Base-by-base conservation (phyloP, 2,797 vertebrate species). In the Poeciliopsis turneri region DNA sequence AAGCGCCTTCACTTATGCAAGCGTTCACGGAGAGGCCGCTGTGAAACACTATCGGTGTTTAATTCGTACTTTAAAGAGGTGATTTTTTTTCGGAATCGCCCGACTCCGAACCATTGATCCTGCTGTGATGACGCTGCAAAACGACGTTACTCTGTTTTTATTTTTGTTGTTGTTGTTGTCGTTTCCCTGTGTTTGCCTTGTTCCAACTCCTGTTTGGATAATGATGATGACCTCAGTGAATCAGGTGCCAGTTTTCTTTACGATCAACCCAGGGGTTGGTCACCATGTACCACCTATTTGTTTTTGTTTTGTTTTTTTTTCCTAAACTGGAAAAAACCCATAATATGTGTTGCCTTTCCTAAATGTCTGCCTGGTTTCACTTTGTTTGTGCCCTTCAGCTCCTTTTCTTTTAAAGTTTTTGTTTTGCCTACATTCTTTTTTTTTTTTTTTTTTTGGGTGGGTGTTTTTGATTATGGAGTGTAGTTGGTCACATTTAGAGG, bases 271-370 rank as follows among this genome's bases (percentile, higher is more conserved):
- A 51, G 47, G 4, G 70, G 78, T 78, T 43, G 61, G 69, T 82
- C 66, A 39, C 49, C 75, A 77, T 2, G 71, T 80, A 82, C 83
- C 83, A 74, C 81, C 80, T 15, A 23, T 46, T 39, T 23, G 2
- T 39, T 39, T 46, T 39, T 39, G 10, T 11, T 45, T 39, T 39
- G 0, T 23, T 23, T 68, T 33, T 68, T 76, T 53, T 79, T 55
- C 25, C 25, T 55, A n/a, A 55, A 47, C 80, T 82, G 46, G 55
- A 61, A 82, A 81, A 81, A 76, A 36, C n/a, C 49, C 74, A 18
- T 1, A 30, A 18, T 0, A 30, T 75, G 51, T 18, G 82, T 83
- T 88, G 90, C 90, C 93, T 93, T 92, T 59, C 69, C 76, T 78
- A 16, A 73, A 43, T 11, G 75, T 81, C 55, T 3, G 39, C 76